Evolutionary conservation across 2,113 vertebrate species (phyloP).

Genomic region (Morone chrysops): DNA sequence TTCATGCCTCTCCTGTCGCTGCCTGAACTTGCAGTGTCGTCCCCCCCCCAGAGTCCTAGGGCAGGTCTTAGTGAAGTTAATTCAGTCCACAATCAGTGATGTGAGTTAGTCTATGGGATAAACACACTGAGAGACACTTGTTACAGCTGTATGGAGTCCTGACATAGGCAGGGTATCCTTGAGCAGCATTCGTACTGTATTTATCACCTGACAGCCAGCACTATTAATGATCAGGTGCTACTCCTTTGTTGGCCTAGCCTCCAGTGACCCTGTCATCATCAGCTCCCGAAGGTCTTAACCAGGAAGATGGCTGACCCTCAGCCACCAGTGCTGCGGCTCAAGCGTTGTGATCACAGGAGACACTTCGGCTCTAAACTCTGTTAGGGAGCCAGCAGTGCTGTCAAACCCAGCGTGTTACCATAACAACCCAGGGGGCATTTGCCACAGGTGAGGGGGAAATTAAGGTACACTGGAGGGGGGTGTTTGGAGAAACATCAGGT

Average conservation of each 20-base stretch:
- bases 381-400: not conserved
- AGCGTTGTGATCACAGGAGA: constrained; percentile 18
- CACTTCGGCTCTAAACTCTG: constrained; percentile 21
- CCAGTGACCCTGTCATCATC: not conserved
- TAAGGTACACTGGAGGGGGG: not conserved
- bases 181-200: not conserved
- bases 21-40: no score
- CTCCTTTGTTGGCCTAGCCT: constrained; percentile 29
- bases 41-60: no score
- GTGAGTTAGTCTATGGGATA: not conserved
- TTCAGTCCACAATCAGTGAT: no score
- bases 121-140: not conserved
- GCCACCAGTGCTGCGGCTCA: constrained; percentile 1
- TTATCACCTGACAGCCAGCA: constrained; percentile 42
- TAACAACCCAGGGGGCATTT: no score
- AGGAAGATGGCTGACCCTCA: not conserved
- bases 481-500: not conserved
- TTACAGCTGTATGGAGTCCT: not conserved
- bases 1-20: no score
- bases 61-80: no score
- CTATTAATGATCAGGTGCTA: constrained; percentile 32
- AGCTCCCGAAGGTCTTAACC: constrained; percentile 3
- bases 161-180: not conserved
- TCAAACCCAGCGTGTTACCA: no score
- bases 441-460: no score